phyloP scores from a whole-genome alignment of 2,888 invertebrate genomes.

The Arrhopalites spinosus region DNA sequence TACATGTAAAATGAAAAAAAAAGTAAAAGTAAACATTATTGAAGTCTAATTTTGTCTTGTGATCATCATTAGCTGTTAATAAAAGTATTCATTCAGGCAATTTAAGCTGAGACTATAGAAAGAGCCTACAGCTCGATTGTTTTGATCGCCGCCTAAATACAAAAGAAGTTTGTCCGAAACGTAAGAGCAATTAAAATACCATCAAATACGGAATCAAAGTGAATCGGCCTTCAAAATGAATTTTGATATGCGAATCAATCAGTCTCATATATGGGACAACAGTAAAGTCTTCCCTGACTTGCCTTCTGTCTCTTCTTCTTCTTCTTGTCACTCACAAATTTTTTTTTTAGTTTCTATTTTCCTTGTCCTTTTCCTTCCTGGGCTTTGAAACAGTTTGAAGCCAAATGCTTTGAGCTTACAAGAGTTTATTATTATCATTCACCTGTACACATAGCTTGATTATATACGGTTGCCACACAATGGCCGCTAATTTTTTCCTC shows the following conservation, averaged over 20 bases:
- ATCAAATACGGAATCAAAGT: no score
- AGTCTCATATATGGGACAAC: conserved; percentile 19
- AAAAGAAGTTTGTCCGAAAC: background rate
- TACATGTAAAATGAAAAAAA: background rate
- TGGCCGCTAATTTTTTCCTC: no score
- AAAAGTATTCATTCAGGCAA: conserved; percentile 33
- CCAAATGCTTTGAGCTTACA: no score
- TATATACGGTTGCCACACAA: no score
- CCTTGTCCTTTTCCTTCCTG: no score
- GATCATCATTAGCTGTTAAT: conserved; percentile 31
- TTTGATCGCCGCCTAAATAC: conserved; percentile 25
- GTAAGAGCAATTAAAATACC: conserved; percentile 32
- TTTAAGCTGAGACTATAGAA: conserved; percentile 16
- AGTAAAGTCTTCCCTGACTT: no score
- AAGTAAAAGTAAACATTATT: conserved; percentile 29
- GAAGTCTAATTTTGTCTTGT: conserved; percentile 6
- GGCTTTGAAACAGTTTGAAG: background rate
- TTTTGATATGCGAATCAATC: conserved; percentile 32
- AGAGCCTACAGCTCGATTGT: conserved; percentile 24
- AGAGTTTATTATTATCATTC: no score
- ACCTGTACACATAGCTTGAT: no score
- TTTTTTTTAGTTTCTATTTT: no score
- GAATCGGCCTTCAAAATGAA: conserved; percentile 8
- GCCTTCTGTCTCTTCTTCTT: no score
- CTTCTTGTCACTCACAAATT: no score